These are phyloP conservation scores for Holcopasites calliopsidis DNA, from an alignment of 1,140 invertebrate genomes.

Conservation along the genomic window DNA sequence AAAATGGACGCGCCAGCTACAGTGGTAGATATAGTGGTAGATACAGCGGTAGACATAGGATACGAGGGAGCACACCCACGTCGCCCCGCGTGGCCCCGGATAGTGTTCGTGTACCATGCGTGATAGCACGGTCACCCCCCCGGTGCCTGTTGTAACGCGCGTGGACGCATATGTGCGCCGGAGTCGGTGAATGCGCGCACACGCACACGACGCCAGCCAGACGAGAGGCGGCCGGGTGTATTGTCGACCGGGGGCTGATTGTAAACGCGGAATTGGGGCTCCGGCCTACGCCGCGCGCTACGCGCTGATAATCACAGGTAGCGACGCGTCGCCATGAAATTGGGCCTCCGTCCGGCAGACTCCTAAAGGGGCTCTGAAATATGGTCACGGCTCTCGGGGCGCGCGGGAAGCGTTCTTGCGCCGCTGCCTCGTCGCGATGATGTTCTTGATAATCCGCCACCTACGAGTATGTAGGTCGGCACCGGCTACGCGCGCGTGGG, in stretches of 20 bases:
- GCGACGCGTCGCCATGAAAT: conserved; percentile 76
- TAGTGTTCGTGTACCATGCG: too few species aligned
- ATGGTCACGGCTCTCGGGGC: conserved; percentile 59
- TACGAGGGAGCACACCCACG: neutral
- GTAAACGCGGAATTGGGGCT: conserved; percentile 73
- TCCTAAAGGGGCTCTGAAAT: conserved; percentile 72
- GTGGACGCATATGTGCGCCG: conserved; percentile 33
- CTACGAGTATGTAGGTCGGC: conserved; percentile 41
- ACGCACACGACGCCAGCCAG: conserved; percentile 57
- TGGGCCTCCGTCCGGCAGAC: conserved; percentile 73
- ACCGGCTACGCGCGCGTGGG: neutral
- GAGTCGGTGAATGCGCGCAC: conserved; percentile 29
- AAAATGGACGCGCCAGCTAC: conserved; percentile 69
- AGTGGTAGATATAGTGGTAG: conserved; percentile 56
- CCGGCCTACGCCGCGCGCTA: conserved; percentile 62
- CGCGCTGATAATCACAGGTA: conserved; percentile 77
- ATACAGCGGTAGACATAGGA: conserved; percentile 17
- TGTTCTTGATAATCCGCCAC: conserved; percentile 37
- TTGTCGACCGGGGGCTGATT: conserved; percentile 64
- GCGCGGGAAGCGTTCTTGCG: conserved; percentile 31
- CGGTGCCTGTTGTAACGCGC: conserved; percentile 40
- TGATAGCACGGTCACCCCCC: conserved; percentile 3
- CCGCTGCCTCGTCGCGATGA: neutral
- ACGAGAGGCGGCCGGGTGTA: conserved; percentile 28
- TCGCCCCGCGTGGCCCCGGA: neutral